A percentile compares a stretch with the other conserved stretches of the same genome.
phyloP scores from a whole-genome alignment of 2,113 vertebrate genomes.

The Emberiza fucata region DNA sequence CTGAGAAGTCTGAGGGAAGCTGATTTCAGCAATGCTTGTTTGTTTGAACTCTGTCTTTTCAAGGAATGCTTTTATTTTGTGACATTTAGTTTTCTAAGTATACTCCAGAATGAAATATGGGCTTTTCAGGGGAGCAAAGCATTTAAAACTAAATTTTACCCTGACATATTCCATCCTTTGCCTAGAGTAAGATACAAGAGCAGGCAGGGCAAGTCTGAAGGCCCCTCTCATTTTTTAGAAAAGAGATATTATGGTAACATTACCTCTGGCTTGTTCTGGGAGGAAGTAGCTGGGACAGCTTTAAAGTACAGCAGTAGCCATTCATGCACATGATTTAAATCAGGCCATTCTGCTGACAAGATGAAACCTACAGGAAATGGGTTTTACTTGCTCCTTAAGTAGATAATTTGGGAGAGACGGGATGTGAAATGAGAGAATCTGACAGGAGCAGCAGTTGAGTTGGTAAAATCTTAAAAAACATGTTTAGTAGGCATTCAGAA shows the following conservation, averaged over 20 bases:
- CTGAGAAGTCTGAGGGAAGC: background rate
- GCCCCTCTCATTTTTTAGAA: background rate
- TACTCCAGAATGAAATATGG: background rate
- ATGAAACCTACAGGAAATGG: conserved; percentile 10
- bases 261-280: background rate
- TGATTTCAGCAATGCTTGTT: background rate
- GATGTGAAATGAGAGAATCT: background rate
- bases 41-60: background rate
- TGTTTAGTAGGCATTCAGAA: background rate
- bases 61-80: background rate
- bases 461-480: background rate
- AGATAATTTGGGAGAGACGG: background rate
- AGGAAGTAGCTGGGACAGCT: background rate
- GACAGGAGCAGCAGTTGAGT: background rate
- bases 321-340: conserved; percentile 13
- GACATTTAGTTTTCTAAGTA: background rate
- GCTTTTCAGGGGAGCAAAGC: background rate
- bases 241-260: background rate
- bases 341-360: background rate
- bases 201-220: background rate
- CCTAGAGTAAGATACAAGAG: background rate
- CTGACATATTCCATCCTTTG: background rate
- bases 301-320: background rate
- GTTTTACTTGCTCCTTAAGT: conserved; percentile 24
- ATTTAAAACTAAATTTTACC: background rate